Base-by-base conservation (phyloP, 2,797 vertebrate genomes). In the Anguilla anguilla region DNA sequence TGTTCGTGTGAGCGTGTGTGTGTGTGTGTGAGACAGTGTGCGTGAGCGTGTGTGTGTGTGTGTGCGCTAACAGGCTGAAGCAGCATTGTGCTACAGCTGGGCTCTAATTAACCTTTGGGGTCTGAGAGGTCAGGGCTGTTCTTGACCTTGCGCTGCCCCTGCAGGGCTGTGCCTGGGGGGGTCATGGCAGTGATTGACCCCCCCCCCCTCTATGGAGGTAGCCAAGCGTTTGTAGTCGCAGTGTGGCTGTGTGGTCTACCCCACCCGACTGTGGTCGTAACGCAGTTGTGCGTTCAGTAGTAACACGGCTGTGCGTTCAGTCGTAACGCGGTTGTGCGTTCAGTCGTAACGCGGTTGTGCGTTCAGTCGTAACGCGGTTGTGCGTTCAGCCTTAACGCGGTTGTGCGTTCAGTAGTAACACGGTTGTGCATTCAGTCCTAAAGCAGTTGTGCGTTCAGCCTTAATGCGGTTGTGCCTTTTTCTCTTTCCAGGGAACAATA, bases 401-500 rank as follows among this genome's bases (percentile, higher is more conserved):
- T 35, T 35, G 35, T 35, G 35, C 35, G 35, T 35, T 35, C 35
- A 35, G 35, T 0, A 31, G 31, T 31, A 31, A 31, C 31, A 31
- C 31, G 31, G 31, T 51, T 51, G 49, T 51, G 49, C 3, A 3
- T 4, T 51, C 3, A 0, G 0, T 51, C 49, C 3, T 51, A 9
- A 51, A 49, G 49, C 9, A 49, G 49, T 51, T 5, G 49, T 51
- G 49, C 35, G 35, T 35, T 35, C 49, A 4, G 49, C 1, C 49
- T 4, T 51, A 7, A 51, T 49, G 49, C 7, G 2, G 49, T 31
- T 87, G 28, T 91, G 4, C 83, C 85, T 77, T 59, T 59, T 22
- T 64, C 61, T 64, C 22, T 64, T 92, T 95, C 28, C 91, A 99
- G 98, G 98, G 87, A 97, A 97, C 93, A 99, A 99, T 93, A 98